These are phyloP conservation scores for Zygaena filipendulae DNA, from an alignment of 2,888 invertebrate genomes.

Conservation along the genomic window DNA sequence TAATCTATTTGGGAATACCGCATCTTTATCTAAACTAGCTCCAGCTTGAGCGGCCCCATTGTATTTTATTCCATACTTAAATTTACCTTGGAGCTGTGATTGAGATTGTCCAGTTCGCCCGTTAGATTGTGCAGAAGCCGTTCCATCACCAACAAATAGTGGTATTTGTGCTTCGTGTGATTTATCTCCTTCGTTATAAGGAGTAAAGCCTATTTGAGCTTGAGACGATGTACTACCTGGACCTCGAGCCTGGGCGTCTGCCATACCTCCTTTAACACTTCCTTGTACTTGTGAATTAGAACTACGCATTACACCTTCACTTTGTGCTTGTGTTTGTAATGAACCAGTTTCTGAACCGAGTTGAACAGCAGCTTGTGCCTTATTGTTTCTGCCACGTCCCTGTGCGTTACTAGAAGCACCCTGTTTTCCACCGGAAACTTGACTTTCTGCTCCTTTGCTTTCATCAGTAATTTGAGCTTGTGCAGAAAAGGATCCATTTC, in stretches of 20 bases:
- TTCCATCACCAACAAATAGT: constrained; percentile 80
- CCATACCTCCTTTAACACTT: constrained; percentile 83
- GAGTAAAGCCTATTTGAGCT: constrained; percentile 88
- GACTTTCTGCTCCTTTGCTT: constrained; percentile 76
- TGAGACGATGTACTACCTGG: constrained; percentile 88
- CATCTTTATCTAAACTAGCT: constrained; percentile 73
- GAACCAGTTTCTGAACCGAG: constrained; percentile 80
- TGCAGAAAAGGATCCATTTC: constrained; percentile 83
- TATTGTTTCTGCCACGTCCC: constrained; percentile 77
- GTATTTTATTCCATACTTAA: constrained; percentile 80
- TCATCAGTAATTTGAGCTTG: constrained; percentile 83
- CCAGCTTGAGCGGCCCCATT: constrained; percentile 86
- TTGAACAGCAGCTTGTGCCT: constrained; percentile 82
- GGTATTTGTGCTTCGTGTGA: constrained; percentile 49
- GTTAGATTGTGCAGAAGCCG: constrained; percentile 82
- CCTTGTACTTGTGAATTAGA: constrained; percentile 84
- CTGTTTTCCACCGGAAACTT: constrained; percentile 77
- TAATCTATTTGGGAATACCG: constrained; percentile 47
- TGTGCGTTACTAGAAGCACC: constrained; percentile 82
- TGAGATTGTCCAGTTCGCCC: constrained; percentile 82
- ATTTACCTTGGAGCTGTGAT: constrained; percentile 84
- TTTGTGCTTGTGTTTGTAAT: constrained; percentile 80
- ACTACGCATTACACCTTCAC: constrained; percentile 79
- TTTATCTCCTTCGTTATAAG: constrained; percentile 73
- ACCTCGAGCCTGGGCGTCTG: constrained; percentile 87